A percentile compares a stretch with the other conserved stretches of the same genome.
Evolutionary conservation across 23 tunicate species (phyloP).

Genomic region (Ascidia mentula): DNA sequence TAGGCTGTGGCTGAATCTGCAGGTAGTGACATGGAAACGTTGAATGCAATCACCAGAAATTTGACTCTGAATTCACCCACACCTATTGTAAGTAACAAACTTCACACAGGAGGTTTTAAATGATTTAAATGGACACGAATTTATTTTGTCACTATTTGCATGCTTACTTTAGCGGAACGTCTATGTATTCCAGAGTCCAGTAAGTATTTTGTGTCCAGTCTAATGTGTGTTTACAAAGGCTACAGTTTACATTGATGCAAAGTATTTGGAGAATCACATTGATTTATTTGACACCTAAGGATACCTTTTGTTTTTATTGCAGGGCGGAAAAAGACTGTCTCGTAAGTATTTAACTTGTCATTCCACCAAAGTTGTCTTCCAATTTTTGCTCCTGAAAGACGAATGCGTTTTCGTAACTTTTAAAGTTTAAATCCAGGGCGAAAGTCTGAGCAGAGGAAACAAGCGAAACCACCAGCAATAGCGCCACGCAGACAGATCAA

Average conservation of each 20-base stretch:
- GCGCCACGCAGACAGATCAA: conserved; percentile 10
- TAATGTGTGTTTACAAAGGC: not conserved
- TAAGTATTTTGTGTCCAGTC: conserved; percentile 2
- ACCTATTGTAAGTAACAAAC: conserved; percentile 36
- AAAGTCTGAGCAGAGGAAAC: conserved; percentile 1
- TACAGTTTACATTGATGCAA: not conserved
- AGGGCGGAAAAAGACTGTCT: conserved; percentile 64
- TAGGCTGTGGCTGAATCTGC: conserved; percentile 22
- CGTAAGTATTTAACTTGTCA: conserved; percentile 34
- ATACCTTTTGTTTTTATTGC: conserved; percentile 1
- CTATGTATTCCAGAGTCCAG: conserved; percentile 18
- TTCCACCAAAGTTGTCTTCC: no score
- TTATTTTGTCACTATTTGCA: not conserved
- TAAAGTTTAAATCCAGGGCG: conserved; percentile 22
- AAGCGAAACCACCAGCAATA: not conserved
- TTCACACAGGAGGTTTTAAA: not conserved
- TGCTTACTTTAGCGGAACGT: conserved; percentile 19
- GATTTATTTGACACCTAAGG: no score
- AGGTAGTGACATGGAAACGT: conserved; percentile 47
- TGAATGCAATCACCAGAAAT: conserved; percentile 66
- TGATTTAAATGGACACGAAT: not conserved
- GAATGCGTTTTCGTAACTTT: not conserved
- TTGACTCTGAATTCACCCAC: conserved; percentile 64
- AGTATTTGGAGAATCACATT: not conserved
- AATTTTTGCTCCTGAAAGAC: no score